Conservation (phyloP, 2,888 invertebrate genomes). For the Netelia melanura region DNA sequence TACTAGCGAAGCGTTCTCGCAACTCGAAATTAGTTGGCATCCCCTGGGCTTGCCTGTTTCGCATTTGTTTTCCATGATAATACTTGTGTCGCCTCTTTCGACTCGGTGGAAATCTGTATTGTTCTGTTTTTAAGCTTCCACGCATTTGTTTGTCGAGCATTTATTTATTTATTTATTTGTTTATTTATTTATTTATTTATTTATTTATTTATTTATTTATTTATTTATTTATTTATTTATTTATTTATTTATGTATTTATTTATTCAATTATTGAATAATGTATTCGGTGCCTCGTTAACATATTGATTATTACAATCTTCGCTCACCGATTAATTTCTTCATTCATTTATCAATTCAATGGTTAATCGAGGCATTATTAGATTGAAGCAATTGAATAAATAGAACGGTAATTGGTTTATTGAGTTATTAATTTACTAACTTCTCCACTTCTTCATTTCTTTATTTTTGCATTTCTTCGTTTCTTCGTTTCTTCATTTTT, state of each 20-base stretch:
- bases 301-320: not conserved
- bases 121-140: not conserved
- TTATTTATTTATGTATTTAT: no score
- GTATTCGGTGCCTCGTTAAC: no score
- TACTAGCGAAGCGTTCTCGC: slow-evolving; percentile 55
- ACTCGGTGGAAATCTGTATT: not conserved
- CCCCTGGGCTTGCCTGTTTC: not conserved
- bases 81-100: slow-evolving; percentile 3
- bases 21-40: slow-evolving; percentile 57
- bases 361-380: not conserved
- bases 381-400: not conserved
- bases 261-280: no score
- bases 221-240: no score
- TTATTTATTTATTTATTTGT: no score
- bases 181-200: no score
- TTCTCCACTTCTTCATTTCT: not conserved
- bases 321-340: not conserved
- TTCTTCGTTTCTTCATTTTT: no score
- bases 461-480: no score
- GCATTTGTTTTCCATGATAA: not conserved
- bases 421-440: not conserved
- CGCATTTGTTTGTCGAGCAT: no score
- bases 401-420: not conserved
- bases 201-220: no score
- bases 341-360: not conserved